These are phyloP conservation scores for Lithobates pipiens DNA, from an alignment of 2,797 vertebrate species.

Conservation along the genomic window DNA sequence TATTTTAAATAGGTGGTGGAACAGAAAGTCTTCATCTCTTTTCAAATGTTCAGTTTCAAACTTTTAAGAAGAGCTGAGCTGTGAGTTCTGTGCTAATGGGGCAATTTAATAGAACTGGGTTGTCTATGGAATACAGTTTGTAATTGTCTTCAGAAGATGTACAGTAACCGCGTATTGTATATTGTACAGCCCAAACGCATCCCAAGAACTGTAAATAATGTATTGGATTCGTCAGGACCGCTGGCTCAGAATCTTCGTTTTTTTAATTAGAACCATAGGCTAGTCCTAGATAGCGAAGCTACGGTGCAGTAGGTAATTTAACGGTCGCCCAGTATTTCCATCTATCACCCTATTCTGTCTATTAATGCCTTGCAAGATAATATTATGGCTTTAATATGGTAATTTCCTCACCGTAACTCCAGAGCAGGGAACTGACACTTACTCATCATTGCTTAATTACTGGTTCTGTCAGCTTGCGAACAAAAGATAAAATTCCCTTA, in stretches of 20 bases:
- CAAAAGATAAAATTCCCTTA: constrained; percentile 69
- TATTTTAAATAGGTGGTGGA: too few relatives aligned
- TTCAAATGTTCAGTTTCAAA: background rate
- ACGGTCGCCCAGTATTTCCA: constrained; percentile 80
- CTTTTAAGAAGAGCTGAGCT: background rate
- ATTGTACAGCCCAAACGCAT: background rate
- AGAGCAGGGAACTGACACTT: constrained; percentile 78
- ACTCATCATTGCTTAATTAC: constrained; percentile 86
- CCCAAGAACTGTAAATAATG: constrained; percentile 5
- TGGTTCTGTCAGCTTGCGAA: constrained; percentile 82
- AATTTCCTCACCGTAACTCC: constrained; percentile 84
- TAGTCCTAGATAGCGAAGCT: constrained; percentile 75
- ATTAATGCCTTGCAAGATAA: constrained; percentile 78
- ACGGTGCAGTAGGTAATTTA: constrained; percentile 85
- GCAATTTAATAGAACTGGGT: constrained; percentile 24
- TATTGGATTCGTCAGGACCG: constrained; percentile 64
- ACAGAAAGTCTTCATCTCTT: background rate
- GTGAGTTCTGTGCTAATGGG: background rate
- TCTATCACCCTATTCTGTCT: constrained; percentile 75
- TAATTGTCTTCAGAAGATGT: constrained; percentile 64
- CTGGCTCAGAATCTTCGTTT: constrained; percentile 75
- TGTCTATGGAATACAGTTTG: constrained; percentile 65
- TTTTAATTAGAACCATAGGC: constrained; percentile 84
- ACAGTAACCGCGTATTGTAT: background rate
- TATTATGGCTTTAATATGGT: constrained; percentile 87